A percentile compares a stretch with the other conserved stretches of the same genome.
Evolutionary conservation across 2,797 vertebrate genomes (phyloP).

Genomic region (Sebastes jordani): DNA sequence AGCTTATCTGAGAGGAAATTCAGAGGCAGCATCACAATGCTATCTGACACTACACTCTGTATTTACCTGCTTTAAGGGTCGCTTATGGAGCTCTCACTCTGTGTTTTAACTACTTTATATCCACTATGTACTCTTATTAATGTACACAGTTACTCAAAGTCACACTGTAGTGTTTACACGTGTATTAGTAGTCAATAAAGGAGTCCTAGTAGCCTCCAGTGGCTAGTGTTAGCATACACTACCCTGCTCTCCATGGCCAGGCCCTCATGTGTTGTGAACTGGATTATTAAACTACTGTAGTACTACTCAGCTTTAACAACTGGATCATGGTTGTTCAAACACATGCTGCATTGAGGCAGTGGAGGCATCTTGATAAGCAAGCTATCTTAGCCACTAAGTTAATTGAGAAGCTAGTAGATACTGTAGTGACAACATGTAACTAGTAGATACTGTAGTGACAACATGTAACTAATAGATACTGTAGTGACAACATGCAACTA

Average conservation of each 20-base stretch:
- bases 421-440: not conserved
- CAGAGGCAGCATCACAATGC: not conserved
- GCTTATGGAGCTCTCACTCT: fast-evolving
- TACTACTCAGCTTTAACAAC: too few relatives aligned
- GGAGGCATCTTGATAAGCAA: fast-evolving
- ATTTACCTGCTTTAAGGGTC: not conserved
- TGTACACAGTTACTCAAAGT: fast-evolving
- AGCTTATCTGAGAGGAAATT: not conserved
- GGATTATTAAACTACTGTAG: fast-evolving
- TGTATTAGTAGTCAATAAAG: fast-evolving
- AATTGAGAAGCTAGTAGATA: not conserved
- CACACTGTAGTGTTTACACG: fast-evolving
- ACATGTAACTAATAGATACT: not conserved
- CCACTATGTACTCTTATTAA: fast-evolving
- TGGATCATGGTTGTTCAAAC: not conserved
- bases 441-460: too few relatives aligned
- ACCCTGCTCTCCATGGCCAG: not conserved
- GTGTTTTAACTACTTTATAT: fast-evolving
- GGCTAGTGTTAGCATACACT: constrained; percentile 39
- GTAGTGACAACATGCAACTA: not conserved
- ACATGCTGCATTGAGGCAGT: fast-evolving
- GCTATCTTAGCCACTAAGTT: too few relatives aligned
- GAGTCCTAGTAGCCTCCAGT: not conserved
- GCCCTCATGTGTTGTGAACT: not conserved
- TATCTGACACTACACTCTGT: not conserved